Evolutionary conservation across 1,140 invertebrate species (phyloP), one percentile per base, ranked within the genome.

Genomic region (Ceratina japonica): DNA sequence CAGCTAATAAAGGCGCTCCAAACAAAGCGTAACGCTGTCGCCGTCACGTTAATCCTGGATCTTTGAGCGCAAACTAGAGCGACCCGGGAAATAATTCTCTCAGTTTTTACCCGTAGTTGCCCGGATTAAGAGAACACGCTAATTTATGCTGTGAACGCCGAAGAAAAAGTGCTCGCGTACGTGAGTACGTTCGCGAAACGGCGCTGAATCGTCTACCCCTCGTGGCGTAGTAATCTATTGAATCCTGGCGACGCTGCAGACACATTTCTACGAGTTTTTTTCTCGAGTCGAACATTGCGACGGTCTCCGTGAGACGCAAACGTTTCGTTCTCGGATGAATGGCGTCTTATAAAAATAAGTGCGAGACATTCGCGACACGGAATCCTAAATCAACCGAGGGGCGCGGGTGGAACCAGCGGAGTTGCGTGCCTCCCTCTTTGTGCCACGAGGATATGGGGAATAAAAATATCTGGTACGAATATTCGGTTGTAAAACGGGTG

Each of bases 11-110:
- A 79, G 20, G 52, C 44, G 44, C 16, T 7, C n/a, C 16, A 56
- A 69, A 78, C 44, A 54, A 70, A 81, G 59, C 68, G 79, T 31
- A 74, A 84, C 81, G 84, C 37, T 44, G 37, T 74, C 84, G 85
- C 75, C 78, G 54, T 44, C 37, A 44, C 63, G 82, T 37, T 84
- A 86, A 87, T 87, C 85, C 85, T 44, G 82, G 51, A 72, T 79
- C 75, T 72, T 49, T 15, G 49, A 77, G 31, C 80, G 59, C 20
- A 37, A 58, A 54, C 44, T 27, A 44, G 37, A 3, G 37, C 37
- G 18, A 15, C 1, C 54, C 58, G 51, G 59, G 49, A 54, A 74
- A 83, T 84, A 82, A 80, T 85, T 84, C 74, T 81, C 76, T 58
- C 20, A 24, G 65, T 84, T 85, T 83, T 84, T 84, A 56, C 20